These are phyloP conservation scores for Alsophila aescularia DNA, from an alignment of 2,888 invertebrate species.

Conservation along the genomic window DNA sequence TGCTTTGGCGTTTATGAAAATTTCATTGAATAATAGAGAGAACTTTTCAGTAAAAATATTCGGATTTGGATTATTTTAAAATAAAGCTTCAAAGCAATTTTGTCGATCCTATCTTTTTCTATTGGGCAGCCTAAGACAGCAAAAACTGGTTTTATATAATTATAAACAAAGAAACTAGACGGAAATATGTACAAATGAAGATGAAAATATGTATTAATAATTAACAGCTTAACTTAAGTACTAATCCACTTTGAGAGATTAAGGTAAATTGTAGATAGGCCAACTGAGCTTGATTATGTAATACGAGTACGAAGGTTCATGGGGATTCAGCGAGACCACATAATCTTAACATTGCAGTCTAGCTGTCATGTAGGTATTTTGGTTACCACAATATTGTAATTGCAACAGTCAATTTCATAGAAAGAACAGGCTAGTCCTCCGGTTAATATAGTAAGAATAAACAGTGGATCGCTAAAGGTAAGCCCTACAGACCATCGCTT, in stretches of 20 bases:
- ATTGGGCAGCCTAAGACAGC: too few species aligned
- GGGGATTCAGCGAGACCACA: conserved; percentile 7
- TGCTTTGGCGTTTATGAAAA: conserved; percentile 28
- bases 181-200: too few species aligned
- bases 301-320: conserved; percentile 10
- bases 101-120: too few species aligned
- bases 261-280: not conserved
- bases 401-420: conserved; percentile 25
- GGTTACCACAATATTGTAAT: conserved; percentile 25
- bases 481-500: not conserved
- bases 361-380: conserved; percentile 16
- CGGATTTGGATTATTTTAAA: too few species aligned
- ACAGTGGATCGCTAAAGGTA: conserved; percentile 11
- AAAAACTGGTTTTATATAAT: too few species aligned
- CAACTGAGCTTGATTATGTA: not conserved
- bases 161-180: too few species aligned
- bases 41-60: too few species aligned
- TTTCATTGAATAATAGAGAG: not conserved
- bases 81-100: too few species aligned
- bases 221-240: not conserved
- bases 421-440: conserved; percentile 11
- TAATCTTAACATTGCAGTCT: conserved; percentile 7
- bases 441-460: conserved; percentile 9
- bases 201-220: not conserved
- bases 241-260: not conserved